Conservation (phyloP, 2,888 invertebrate genomes). For the Acleris laterana region DNA sequence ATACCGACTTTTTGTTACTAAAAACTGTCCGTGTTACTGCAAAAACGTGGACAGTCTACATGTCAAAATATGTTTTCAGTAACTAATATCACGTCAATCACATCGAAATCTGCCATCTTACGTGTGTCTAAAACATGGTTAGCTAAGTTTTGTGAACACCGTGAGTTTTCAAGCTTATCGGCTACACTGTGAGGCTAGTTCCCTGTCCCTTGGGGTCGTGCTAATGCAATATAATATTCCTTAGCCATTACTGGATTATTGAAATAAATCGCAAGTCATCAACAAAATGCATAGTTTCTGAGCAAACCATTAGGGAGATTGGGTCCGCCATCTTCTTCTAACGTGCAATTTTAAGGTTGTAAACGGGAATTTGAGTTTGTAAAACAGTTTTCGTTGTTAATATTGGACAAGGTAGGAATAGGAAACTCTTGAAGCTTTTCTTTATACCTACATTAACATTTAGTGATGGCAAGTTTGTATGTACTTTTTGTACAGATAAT, state of each 20-base stretch:
- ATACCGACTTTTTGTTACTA: too few species aligned
- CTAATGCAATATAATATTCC: conserved; percentile 56
- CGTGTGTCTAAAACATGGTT: not conserved
- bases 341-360: conserved; percentile 23
- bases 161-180: not conserved
- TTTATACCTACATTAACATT: too few species aligned
- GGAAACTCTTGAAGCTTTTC: too few species aligned
- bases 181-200: conserved; percentile 17
- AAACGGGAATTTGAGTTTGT: conserved; percentile 22
- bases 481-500: too few species aligned
- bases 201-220: conserved; percentile 26
- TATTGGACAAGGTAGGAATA: too few species aligned
- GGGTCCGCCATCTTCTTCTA: conserved; percentile 44
- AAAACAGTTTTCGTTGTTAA: not conserved
- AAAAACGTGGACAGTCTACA: too few species aligned
- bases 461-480: too few species aligned
- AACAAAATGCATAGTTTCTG: conserved; percentile 66
- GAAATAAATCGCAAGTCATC: conserved; percentile 73
- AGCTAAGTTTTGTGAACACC: too few species aligned
- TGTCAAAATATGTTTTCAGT: too few species aligned
- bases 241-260: conserved; percentile 62
- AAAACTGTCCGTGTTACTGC: too few species aligned
- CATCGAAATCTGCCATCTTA: too few species aligned
- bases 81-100: too few species aligned
- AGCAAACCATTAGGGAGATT: conserved; percentile 65